A percentile compares a stretch with the other conserved stretches of the same genome.
phyloP scores from a whole-genome alignment of 2,113 vertebrate genomes.

The Chaenogobius annularis region DNA sequence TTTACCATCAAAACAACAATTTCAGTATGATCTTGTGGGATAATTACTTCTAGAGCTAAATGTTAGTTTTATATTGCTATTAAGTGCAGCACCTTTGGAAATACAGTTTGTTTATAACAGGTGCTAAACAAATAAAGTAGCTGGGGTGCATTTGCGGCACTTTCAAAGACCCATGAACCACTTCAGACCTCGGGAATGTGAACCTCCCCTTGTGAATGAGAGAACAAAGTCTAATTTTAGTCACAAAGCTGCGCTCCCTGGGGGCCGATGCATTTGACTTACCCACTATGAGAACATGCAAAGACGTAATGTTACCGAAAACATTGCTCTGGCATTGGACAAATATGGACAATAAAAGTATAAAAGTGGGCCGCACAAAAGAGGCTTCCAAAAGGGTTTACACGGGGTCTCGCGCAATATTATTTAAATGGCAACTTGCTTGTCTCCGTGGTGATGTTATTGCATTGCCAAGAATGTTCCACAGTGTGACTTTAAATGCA shows the following conservation, averaged over 20 bases:
- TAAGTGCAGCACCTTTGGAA: too few species aligned
- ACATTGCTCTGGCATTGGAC: background rate
- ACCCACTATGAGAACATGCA: constrained; percentile 6
- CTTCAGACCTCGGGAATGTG: constrained; percentile 7
- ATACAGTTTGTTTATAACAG: too few species aligned
- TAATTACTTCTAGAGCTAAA: too few species aligned
- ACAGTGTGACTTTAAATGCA: too few species aligned
- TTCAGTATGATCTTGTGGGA: too few species aligned
- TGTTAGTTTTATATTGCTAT: too few species aligned
- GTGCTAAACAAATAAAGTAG: too few species aligned
- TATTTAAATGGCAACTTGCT: too few species aligned
- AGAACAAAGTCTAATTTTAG: constrained; percentile 16
- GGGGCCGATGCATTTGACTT: background rate
- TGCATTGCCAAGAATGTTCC: too few species aligned
- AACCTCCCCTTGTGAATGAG: background rate
- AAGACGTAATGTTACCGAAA: constrained; percentile 1
- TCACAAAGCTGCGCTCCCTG: background rate
- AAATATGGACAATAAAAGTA: constrained; percentile 2
- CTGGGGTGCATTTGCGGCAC: background rate
- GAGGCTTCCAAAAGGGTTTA: background rate
- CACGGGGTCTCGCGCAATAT: background rate
- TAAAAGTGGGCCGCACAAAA: background rate
- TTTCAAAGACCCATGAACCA: background rate
- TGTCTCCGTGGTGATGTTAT: too few species aligned
- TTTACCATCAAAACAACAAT: too few species aligned